Base-by-base conservation (phyloP, 2,888 invertebrate genomes). In the Romanomermis culicivorax region DNA sequence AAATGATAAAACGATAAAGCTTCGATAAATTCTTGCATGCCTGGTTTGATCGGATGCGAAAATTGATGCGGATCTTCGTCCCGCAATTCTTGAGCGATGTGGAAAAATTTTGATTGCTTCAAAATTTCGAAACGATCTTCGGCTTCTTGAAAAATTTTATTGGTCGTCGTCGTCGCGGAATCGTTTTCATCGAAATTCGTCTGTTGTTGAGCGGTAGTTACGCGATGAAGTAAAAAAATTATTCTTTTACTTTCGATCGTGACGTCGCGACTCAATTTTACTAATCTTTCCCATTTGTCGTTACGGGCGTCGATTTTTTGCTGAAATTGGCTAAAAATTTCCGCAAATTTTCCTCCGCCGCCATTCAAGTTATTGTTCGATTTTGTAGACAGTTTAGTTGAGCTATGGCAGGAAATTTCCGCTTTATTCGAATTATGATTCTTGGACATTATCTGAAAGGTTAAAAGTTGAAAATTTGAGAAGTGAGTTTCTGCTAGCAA, bases 171-270 rank as follows among this genome's bases (percentile, higher is more conserved):
- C 27, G 20, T 24, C 17, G 49, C 11, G 36, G 36, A 36, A 11
- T n/a, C n/a, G n/a, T n/a, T n/a, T n/a, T n/a, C n/a, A n/a, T n/a
- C n/a, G n/a, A n/a, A n/a, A n/a, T n/a, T n/a, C n/a, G n/a, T n/a
- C n/a, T n/a, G n/a, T n/a, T n/a, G n/a, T n/a, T 17, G 17, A 36
- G 29, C 52, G 7, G 52, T 1, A 55, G 78, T 77, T 52, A 80
- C 74, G 30, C 82, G 80, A 68, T 88, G 88, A 24, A 89, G 71
- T 14, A 83, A 70, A 68, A 86, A 88, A 61, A 88, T 89, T 2
- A 84, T 80, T 57, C 86, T 74, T 68, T 89, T 89, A 70, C 86
- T 85, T 65, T 87, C 85, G 60, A 86, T 85, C 0, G 85, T 86
- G 24, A 86, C 78, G 65, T 86, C 87, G 27, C 86, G 75, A 58